Evolutionary conservation across 2,888 invertebrate species (phyloP), one percentile per base, ranked within the genome.

Genomic region (Nymphalis urticae): DNA sequence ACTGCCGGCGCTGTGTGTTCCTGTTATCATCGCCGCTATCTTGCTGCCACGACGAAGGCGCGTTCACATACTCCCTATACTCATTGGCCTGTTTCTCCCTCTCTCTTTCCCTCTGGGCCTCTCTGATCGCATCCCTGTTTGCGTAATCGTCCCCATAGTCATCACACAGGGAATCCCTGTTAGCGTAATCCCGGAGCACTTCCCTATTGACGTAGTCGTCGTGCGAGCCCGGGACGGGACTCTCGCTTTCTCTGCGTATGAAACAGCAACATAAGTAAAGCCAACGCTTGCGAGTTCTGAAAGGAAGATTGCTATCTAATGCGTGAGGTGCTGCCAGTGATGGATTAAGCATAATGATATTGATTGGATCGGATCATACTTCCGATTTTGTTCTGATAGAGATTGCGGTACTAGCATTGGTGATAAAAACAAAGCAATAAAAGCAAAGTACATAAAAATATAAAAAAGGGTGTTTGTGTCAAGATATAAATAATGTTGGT

Each of bases 91-190:
- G 89, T 36, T 88, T 75, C 73, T 89, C 77, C 58, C 87, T 73
- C 72, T 90, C 77, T 51, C 86, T 74, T 70, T 90, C 89, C 24
- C 87, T 77, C 78, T 92, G 87, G 73, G 93, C 93, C 77, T 92
- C 92, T n/a, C 93, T 85, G 60, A 93, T 93, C 27, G 92, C 93
- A 58, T 93, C 93, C 13, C 92, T 76, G 73, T 93, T 93, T 60
- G 91, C 93, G 84, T 93, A 93, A 83, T 93, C 93, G 51, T 93
- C 93, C 6, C 88, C 88, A 77, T 90, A 90, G 84, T 91, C 91
- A 77, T 92, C 92, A 71, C 92, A 89, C 51, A 92, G 76, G 48
- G 92, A 92, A 77, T 92, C 92, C 32, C 92, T 78, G 73, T 92
- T 92, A 58, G 91, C 92, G 84, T 87, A 92, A 73, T 90, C 92